A percentile compares a stretch with the other conserved stretches of the same genome.
Conservation (phyloP, 2,797 vertebrate species). For the Centropyge bicolor region DNA sequence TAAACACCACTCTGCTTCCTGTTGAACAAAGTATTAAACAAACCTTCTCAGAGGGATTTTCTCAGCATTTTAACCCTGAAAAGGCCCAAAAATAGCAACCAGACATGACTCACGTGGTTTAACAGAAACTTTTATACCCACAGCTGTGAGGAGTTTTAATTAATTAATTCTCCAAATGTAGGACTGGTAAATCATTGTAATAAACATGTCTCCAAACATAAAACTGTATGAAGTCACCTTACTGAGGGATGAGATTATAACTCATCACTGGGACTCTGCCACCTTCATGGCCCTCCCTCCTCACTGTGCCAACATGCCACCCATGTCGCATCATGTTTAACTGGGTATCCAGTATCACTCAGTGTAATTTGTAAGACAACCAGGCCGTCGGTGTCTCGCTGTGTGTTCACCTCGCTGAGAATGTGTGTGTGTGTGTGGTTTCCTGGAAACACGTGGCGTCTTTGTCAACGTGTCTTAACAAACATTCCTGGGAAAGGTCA, state of each 20-base stretch:
- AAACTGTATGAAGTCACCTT: background rate
- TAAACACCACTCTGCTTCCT: constrained; percentile 13
- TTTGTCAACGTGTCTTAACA: constrained; percentile 42
- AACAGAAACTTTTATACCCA: constrained; percentile 15
- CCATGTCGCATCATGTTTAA: background rate
- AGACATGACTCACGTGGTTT: constrained; percentile 31
- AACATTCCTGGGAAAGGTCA: constrained; percentile 65
- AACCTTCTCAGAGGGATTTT: background rate
- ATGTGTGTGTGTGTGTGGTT: constrained; percentile 16
- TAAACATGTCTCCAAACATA: background rate
- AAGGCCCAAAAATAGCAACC: constrained; percentile 35
- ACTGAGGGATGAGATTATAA: background rate
- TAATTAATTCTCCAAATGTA: background rate
- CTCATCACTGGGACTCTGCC: background rate
- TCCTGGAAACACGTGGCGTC: constrained; percentile 43
- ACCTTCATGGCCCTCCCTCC: background rate
- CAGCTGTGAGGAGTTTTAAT: background rate
- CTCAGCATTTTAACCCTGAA: constrained; percentile 16
- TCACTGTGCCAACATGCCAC: constrained; percentile 5
- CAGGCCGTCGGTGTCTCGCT: background rate
- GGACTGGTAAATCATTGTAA: background rate
- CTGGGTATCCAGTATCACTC: background rate
- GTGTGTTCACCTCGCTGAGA: constrained; percentile 30
- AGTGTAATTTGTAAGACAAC: constrained; percentile 12
- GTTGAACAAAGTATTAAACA: constrained; percentile 32